Base-by-base conservation (phyloP, 2,113 vertebrate genomes). In the Caracal caracal region DNA sequence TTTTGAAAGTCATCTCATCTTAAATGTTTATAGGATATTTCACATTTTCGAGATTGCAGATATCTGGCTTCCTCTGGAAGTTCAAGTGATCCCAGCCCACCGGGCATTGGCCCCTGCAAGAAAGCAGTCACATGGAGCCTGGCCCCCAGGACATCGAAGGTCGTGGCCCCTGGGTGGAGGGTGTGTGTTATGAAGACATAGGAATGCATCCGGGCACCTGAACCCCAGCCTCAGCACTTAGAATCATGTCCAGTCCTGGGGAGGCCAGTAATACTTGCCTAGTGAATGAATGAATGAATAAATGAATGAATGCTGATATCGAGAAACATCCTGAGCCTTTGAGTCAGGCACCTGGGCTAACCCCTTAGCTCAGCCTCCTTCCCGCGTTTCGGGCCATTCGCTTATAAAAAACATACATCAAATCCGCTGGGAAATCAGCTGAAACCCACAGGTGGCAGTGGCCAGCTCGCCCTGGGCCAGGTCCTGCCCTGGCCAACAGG, bases 101-200 rank as follows among this genome's bases (percentile, higher is more conserved):
- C 0, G 0, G 61, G 7, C 30, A 24, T 4, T 0, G 3, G 9
- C 6, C 40, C 30, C 8, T 24, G 13, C 37, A 0, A 2, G 26
- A 49, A 6, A 24, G 47, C 0, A 0, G 1, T 16, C 1, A n/a
- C 22, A 40, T 0, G 4, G 24, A 61, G 53, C 4, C 49, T n/a
- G 59, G 66, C 10, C 66, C 47, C 63, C 2, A 3, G n/a, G 82
- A 20, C 10, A 0, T 1, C 9, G 10, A 12, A 43, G n/a, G 12
- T 17, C 9, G 3, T 12, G 13, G 7, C 7, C 26, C 26, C 28
- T 2, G 49, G 49, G 12, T n/a, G 13, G 26, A 40, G 16, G 22
- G 16, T 5, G 17, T 35, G 61, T 37, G 33, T 10, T 0, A 0
- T 5, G 37, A n/a, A 61, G 63, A 22, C 0, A 1, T 2, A 11